phyloP scores from a whole-genome alignment of 2,113 vertebrate genomes.

The Notarius quadriscutis region DNA sequence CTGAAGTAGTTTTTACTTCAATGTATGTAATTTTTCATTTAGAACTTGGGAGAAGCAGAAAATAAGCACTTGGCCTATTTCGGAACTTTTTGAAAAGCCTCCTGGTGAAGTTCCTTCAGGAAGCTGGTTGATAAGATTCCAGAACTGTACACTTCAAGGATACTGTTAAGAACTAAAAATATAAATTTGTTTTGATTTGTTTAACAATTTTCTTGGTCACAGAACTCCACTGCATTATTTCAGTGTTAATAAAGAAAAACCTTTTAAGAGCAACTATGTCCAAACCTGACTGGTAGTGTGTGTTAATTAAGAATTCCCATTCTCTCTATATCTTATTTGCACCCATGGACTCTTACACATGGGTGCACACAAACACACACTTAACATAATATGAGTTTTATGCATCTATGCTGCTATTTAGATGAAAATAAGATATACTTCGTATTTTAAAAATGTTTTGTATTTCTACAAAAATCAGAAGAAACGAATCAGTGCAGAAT shows the following conservation, averaged over 20 bases:
- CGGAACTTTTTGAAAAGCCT: background rate
- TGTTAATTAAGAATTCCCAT: background rate
- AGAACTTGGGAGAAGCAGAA: background rate
- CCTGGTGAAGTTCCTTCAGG: background rate
- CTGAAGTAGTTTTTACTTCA: background rate
- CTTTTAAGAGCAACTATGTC: background rate
- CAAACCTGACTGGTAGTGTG: background rate
- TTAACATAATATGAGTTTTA: background rate
- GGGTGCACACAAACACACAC: background rate
- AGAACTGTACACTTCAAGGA: background rate
- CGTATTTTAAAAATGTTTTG: background rate
- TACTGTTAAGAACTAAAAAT: background rate
- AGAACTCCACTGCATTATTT: background rate
- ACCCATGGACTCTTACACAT: background rate
- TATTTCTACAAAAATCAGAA: background rate
- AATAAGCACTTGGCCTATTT: background rate
- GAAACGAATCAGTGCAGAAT: background rate
- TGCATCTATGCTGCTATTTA: background rate
- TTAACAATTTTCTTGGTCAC: background rate
- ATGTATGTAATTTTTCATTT: background rate
- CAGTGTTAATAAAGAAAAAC: background rate
- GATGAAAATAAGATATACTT: background rate
- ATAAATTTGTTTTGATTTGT: background rate
- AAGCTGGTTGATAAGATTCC: background rate
- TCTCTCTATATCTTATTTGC: background rate